Evolutionary conservation across 2,797 vertebrate species (phyloP).

Genomic region (Cygnus olor): DNA sequence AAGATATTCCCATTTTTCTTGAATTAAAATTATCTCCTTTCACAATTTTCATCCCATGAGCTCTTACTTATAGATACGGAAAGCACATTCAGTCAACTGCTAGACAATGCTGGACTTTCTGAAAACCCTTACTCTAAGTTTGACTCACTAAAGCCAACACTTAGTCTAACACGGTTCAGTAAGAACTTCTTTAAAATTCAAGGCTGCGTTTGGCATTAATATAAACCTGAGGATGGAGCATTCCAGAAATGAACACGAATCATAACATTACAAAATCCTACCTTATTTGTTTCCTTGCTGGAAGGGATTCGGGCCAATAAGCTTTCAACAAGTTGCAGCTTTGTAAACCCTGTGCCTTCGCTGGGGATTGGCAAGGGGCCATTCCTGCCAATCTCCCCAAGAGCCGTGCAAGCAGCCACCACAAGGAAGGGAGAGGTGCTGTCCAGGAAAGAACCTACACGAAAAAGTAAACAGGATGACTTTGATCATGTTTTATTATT

Average conservation of each 20-base stretch:
- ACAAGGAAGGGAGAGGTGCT: constrained; percentile 87
- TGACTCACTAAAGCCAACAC: not conserved
- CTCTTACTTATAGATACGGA: rapidly evolving
- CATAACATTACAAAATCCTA: constrained; percentile 48
- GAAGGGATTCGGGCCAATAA: constrained; percentile 92
- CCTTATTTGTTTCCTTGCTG: constrained; percentile 95
- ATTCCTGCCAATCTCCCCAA: constrained; percentile 96
- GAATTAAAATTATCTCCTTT: not conserved
- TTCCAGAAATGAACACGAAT: not conserved
- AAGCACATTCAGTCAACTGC: not conserved
- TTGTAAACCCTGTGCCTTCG: constrained; percentile 91
- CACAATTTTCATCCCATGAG: not conserved
- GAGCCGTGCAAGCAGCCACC: constrained; percentile 90
- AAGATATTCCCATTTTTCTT: not conserved
- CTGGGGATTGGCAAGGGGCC: constrained; percentile 88
- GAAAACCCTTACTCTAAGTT: not conserved
- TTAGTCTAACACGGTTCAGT: not conserved
- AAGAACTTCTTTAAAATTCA: not conserved
- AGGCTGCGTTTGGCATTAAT: not conserved
- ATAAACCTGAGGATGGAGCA: not conserved
- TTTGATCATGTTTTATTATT: not conserved
- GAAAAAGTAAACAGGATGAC: not conserved
- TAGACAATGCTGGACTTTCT: not conserved
- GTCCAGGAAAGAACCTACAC: constrained; percentile 90
- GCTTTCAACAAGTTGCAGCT: constrained; percentile 91